Evolutionary conservation across 2,113 vertebrate species (phyloP), one percentile per base, ranked within the genome.

Genomic region (Microcebus tavaratra): DNA sequence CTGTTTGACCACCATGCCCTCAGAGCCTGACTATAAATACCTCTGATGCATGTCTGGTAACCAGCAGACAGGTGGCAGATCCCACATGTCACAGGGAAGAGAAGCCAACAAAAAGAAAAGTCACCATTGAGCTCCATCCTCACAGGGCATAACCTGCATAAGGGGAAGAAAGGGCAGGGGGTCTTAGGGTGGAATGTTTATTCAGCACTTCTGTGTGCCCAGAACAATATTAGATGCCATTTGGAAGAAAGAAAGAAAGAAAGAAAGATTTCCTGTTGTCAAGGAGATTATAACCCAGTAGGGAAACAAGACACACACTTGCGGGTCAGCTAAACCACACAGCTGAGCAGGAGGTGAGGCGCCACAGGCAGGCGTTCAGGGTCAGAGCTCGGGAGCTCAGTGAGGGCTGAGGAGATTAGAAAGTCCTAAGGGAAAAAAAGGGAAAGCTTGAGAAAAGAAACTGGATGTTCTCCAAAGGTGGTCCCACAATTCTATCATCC

Each of bases 141-240:
- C 36, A n/a, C 8, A 34, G 1, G 6, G 27, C 31, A 34, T 31
- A 63, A 68, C 75, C 34, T 57, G 17, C 4, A 8, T 72, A 57
- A 63, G 50, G 42, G 42, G 67, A 93, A 91, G 39, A 34, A 75
- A 90, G 12, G 45, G 36, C 80, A 79, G 39, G n/a, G 81, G 36
- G 3, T 53, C 92, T 42, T 5, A 13, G 80, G 53, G 57, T 75
- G 68, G 73, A 86, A 80, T 94, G 45, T 84, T 95, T 95, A 87
- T 82, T 89, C 70, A 88, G 57, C 88, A 88, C 53, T 61, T 91
- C 80, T 80, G 2, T 79, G 53, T 48, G 42, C 50, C 78, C 70
- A 85, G 72, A 96, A 94, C 57, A 90, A n/a, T 75, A 91, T 45
- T 21, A 95, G 36, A 84, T 84, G 59, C 21, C 85, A 81, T 83